These are phyloP conservation scores for Meloidogyne floridensis DNA, from an alignment of 1,140 invertebrate genomes.

Conservation along the genomic window DNA sequence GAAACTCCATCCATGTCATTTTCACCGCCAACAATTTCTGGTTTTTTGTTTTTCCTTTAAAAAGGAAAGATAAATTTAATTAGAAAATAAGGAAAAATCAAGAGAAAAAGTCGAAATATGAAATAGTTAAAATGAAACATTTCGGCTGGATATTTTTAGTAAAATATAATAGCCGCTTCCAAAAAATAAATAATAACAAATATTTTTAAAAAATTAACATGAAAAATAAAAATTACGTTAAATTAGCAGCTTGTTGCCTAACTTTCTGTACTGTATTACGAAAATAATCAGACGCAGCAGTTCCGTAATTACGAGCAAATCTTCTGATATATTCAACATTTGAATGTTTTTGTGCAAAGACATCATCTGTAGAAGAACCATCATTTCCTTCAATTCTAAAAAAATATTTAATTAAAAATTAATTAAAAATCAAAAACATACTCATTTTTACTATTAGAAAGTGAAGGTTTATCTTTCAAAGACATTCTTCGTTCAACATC, in stretches of 20 bases:
- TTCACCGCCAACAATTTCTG: slow-evolving; percentile 23
- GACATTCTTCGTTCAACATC: slow-evolving; percentile 61
- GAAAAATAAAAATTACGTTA: slow-evolving; percentile 4
- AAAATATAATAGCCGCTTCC: no score
- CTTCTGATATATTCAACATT: slow-evolving; percentile 23
- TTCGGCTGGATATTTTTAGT: no score
- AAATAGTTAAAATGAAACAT: no score
- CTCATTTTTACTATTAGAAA: slow-evolving; percentile 19
- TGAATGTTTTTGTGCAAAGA: slow-evolving; percentile 18
- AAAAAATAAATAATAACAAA: no score
- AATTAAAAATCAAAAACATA: not conserved
- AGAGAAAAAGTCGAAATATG: no score
- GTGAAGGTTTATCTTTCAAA: slow-evolving; percentile 42
- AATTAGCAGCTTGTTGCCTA: slow-evolving; percentile 10
- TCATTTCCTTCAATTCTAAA: not conserved
- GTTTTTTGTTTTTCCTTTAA: slow-evolving; percentile 18
- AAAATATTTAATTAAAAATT: not conserved
- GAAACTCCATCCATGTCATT: slow-evolving; percentile 15
- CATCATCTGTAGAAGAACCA: slow-evolving; percentile 22
- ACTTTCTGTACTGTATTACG: slow-evolving; percentile 20
- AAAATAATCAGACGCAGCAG: slow-evolving; percentile 15
- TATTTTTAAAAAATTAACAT: not conserved
- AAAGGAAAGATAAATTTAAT: not conserved
- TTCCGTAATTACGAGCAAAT: slow-evolving; percentile 30
- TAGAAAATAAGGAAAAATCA: no score